Conservation (phyloP, 1,140 invertebrate genomes). For the Psix sp. region DNA sequence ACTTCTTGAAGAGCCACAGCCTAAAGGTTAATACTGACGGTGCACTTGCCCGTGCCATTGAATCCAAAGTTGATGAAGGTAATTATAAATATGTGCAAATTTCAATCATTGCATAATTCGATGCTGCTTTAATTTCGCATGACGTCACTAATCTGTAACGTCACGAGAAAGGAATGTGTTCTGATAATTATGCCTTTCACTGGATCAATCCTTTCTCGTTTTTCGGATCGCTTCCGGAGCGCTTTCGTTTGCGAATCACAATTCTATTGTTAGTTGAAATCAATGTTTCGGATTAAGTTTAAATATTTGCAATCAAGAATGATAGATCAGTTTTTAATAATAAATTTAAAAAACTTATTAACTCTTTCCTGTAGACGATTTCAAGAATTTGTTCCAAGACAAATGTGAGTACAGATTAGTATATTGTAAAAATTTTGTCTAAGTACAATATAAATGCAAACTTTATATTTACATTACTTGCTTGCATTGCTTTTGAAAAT, state of each 20-base stretch:
- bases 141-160: constrained; percentile 60
- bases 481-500: too few species aligned
- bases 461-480: too few species aligned
- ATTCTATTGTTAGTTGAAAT: too few species aligned
- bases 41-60: constrained; percentile 77
- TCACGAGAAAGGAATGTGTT: constrained; percentile 60
- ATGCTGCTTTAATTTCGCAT: constrained; percentile 14
- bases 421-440: background rate
- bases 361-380: constrained; percentile 41
- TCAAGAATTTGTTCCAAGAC: constrained; percentile 26
- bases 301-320: too few species aligned
- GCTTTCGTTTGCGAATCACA: constrained; percentile 25
- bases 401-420: constrained; percentile 20
- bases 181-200: constrained; percentile 66
- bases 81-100: constrained; percentile 44
- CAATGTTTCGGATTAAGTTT: too few species aligned
- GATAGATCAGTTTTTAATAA: too few species aligned
- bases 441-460: too few species aligned
- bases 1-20: constrained; percentile 80
- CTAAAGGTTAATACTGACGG: constrained; percentile 80
- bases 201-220: constrained; percentile 49
- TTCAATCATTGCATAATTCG: constrained; percentile 52
- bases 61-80: constrained; percentile 77
- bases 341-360: too few species aligned
- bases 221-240: constrained; percentile 39